Evolutionary conservation across 35 echinoderm and acorn worm species (phyloP), one percentile per base, ranked within the genome.

Genomic region (Stichopus chloronotus): DNA sequence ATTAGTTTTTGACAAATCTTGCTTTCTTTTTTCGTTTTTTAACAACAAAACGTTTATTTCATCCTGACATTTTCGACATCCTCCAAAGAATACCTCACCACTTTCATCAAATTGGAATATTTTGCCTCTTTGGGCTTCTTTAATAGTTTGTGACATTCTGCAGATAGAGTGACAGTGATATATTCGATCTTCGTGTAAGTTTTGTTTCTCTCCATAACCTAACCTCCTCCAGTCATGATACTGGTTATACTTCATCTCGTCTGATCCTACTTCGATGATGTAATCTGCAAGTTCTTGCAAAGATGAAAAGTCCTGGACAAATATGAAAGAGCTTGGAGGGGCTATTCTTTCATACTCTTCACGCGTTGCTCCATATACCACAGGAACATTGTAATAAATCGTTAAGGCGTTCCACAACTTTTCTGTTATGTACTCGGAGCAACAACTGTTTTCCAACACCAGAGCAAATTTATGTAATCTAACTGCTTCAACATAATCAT

Each of bases 261-360:
- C 55, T 12, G 19, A 23, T 9, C 59, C 87, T 6, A 88, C 87
- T 54, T 69, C 24, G 8, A 22, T 19, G 19, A 88, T 69, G 25
- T n/a, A 88, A 22, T 54, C 87, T 54, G 87, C 60, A 4, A 89
- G 61, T 72, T 69, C 60, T 21, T 72, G 23, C 12, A 89, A 72
- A 4, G 90, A 91, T 17, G 14, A 24, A 56, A 91, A 91, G 53
- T 91, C 90, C 21, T 91, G 71, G 54, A 91, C 72, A 25, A 78
- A 79, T 52, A 91, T 79, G 19, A 79, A 91, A 4, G 90, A 91
- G 5, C 17, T 54, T 19, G 90, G 90, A 13, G 90, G 90, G 6
- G 90, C 90, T 78, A 91, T 91, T 61, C 72, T 22, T n/a, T 91
- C 90, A 6, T 91, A 91, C 17, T 91, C 90, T 53, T 91, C 71